Percentiles rank a stretch among this genome's conserved stretches.
These are phyloP conservation scores for Drosophila carrolli DNA, from an alignment of 1,140 invertebrate species.

Conservation along the genomic window DNA sequence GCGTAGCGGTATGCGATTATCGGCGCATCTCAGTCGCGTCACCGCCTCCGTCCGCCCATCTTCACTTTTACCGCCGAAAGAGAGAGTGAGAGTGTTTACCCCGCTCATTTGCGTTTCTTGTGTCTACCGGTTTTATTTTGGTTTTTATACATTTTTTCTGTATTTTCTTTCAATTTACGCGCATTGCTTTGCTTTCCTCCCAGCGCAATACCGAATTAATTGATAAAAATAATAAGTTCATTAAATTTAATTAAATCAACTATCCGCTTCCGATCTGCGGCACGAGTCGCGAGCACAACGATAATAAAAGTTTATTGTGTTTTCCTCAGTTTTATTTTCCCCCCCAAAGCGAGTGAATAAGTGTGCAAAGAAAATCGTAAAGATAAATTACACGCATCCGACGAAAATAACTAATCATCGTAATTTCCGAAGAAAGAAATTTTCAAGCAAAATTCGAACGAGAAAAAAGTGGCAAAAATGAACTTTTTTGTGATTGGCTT, in stretches of 20 bases:
- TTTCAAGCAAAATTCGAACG: slow-evolving; percentile 42
- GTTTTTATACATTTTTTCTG: slow-evolving; percentile 19
- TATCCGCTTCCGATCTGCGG: slow-evolving; percentile 70
- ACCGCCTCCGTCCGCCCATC: slow-evolving; percentile 29
- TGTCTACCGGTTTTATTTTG: slow-evolving; percentile 72
- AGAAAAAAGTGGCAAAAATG: slow-evolving; percentile 60
- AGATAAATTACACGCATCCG: slow-evolving; percentile 55
- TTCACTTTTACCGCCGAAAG: slow-evolving; percentile 75
- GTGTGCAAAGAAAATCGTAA: slow-evolving; percentile 34
- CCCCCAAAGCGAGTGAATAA: slow-evolving; percentile 20
- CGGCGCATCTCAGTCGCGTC: slow-evolving; percentile 39
- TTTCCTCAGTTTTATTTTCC: slow-evolving; percentile 36
- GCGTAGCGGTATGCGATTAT: slow-evolving; percentile 30
- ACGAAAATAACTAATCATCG: slow-evolving; percentile 55
- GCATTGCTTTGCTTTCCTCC: slow-evolving; percentile 40
- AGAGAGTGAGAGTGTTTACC: slow-evolving; percentile 77
- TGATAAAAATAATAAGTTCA: slow-evolving; percentile 66
- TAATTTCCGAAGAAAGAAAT: slow-evolving; percentile 23
- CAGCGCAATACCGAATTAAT: slow-evolving; percentile 32
- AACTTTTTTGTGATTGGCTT: slow-evolving; percentile 83
- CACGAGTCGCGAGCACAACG: slow-evolving; percentile 50
- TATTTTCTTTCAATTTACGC: slow-evolving; percentile 55
- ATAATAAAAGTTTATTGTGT: slow-evolving; percentile 62
- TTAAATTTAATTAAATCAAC: slow-evolving; percentile 76
- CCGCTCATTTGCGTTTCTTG: slow-evolving; percentile 76